Conservation (phyloP, 2,113 vertebrate genomes). For the Hypocryptadius cinnamomeus region DNA sequence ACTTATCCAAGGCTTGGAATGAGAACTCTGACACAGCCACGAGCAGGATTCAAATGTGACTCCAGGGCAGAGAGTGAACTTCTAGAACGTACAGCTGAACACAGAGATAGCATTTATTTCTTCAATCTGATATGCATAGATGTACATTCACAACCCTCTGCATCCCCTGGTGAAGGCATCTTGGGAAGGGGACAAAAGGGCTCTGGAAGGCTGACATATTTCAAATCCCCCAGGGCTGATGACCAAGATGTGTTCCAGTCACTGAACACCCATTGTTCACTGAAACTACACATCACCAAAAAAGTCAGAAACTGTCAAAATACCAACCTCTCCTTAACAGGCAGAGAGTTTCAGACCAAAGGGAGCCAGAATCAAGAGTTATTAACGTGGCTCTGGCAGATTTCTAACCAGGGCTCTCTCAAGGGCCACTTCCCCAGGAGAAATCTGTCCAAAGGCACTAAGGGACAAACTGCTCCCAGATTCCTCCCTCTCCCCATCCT, state of each 20-base stretch:
- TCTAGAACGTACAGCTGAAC: neutral
- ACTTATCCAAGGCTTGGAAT: neutral
- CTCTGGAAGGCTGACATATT: neutral
- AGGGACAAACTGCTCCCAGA: neutral
- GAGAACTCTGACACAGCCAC: neutral
- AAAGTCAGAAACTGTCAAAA: neutral
- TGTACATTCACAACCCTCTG: neutral
- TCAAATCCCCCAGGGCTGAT: neutral
- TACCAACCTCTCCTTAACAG: neutral
- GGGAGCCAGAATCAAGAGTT: neutral
- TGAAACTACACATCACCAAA: neutral
- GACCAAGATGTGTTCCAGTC: neutral
- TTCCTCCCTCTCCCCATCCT: neutral
- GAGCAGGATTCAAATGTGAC: neutral
- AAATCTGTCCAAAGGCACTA: neutral
- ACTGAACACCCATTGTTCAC: neutral
- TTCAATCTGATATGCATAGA: neutral
- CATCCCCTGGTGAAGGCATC: neutral
- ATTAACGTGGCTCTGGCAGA: neutral
- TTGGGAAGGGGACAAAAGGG: neutral
- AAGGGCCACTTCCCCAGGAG: neutral
- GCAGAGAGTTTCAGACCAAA: neutral
- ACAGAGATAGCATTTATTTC: neutral
- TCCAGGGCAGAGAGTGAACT: neutral
- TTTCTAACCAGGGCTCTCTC: neutral